These are phyloP conservation scores for Calliphora vicina DNA, from an alignment of 1,140 invertebrate genomes.

Conservation along the genomic window DNA sequence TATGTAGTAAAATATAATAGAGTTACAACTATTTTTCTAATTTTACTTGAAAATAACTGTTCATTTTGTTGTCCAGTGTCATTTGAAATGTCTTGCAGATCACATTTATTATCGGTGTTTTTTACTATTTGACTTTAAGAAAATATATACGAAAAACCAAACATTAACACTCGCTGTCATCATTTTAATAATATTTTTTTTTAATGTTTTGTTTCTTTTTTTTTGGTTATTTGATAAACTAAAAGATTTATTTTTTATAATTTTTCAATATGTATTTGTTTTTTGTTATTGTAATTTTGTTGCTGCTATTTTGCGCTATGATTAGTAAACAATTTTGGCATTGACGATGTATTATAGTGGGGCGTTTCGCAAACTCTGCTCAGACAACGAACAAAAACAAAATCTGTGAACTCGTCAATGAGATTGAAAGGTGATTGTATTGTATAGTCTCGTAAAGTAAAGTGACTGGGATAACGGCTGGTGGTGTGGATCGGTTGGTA, in stretches of 20 bases:
- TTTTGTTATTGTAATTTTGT: background rate
- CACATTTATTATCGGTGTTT: too few relatives aligned
- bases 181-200: background rate
- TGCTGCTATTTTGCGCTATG: background rate
- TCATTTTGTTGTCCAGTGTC: too few relatives aligned
- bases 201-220: background rate
- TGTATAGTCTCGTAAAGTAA: too few relatives aligned
- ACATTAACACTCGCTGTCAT: background rate
- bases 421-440: background rate
- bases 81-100: too few relatives aligned
- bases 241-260: background rate
- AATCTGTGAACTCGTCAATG: constrained; percentile 8
- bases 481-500: too few relatives aligned
- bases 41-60: too few relatives aligned
- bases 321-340: background rate
- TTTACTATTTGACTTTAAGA: background rate
- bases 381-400: background rate
- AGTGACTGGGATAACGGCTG: background rate
- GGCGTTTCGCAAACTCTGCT: background rate
- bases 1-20: too few relatives aligned
- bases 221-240: background rate
- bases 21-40: too few relatives aligned
- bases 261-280: background rate
- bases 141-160: background rate
- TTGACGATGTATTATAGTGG: constrained; percentile 2